These are phyloP conservation scores for Hemicentrotus pulcherrimus DNA, from an alignment of 35 echinoderm and acorn worm species.

Conservation along the genomic window DNA sequence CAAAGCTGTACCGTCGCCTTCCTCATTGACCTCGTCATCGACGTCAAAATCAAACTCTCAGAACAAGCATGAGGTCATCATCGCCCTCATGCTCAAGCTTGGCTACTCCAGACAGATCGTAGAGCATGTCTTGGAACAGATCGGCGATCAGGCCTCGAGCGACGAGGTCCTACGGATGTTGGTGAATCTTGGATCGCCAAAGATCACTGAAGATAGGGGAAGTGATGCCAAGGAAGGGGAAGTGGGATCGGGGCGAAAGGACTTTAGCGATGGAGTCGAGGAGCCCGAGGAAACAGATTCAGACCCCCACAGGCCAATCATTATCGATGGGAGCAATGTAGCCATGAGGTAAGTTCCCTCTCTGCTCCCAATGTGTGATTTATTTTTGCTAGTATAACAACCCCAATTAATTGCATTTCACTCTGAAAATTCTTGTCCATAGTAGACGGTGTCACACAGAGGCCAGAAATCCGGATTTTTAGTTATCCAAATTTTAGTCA, in stretches of 20 bases:
- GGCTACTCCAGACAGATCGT: slow-evolving; percentile 63
- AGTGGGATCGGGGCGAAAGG: not conserved
- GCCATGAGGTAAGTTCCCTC: slow-evolving; percentile 82
- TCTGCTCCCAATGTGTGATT: not conserved
- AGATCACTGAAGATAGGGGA: not conserved
- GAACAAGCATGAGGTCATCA: not conserved
- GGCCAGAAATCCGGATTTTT: too few relatives aligned
- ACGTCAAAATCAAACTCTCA: not conserved
- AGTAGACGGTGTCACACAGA: too few relatives aligned
- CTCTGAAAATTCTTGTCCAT: too few relatives aligned
- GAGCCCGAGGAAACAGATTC: slow-evolving; percentile 60
- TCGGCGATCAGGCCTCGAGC: slow-evolving; percentile 57
- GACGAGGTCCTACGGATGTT: slow-evolving; percentile 65
- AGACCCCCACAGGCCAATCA: slow-evolving; percentile 80
- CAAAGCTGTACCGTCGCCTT: not conserved
- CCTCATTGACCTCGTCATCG: not conserved
- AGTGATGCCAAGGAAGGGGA: slow-evolving; percentile 29
- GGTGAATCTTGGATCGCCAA: slow-evolving; percentile 31
- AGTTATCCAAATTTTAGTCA: too few relatives aligned
- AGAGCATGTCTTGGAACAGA: slow-evolving; percentile 56
- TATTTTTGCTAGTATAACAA: too few relatives aligned
- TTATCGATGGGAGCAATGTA: slow-evolving; percentile 99
- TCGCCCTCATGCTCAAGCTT: slow-evolving; percentile 59
- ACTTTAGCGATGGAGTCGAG: slow-evolving; percentile 1
- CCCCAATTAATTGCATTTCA: too few relatives aligned